Evolutionary conservation across 35 echinoderm and acorn worm species (phyloP), one percentile per base, ranked within the genome.

Genomic region (Diadema setosum): DNA sequence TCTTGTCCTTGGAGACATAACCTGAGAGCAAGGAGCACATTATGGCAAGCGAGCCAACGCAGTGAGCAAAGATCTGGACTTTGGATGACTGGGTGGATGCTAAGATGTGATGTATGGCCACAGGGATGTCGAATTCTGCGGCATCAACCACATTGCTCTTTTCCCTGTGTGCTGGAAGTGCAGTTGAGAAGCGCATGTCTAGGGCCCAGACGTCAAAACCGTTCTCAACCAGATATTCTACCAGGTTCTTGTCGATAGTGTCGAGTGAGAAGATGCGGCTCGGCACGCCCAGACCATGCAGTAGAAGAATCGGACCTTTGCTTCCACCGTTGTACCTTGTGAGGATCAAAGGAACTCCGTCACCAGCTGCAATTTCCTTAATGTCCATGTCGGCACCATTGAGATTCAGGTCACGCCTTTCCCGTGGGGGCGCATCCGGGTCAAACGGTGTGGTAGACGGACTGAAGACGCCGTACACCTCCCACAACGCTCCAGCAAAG

Each of bases 221-320:
- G 7, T 89, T 48, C 16, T 93, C 85, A 1, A 93, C 85, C 21
- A 93, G 42, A 43, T 70, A 93, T 44, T 93, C 91, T 33, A 93
- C 81, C 57, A 93, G 67, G 20, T 93, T 93, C 64, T 84, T 89
- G 33, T 93, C 81, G 81, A 93, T 84, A 57, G 91, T 93, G 37
- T 93, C 91, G 4, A 93, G 25, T 17, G 85, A 39, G 41, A 49
- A 93, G 50, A 93, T 89, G 6, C 52, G 44, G 11, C 86, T 83
- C 5, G 80, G 55, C 8, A 93, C 91, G 24, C 91, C 91, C 15
- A 87, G 88, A 3, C 91, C 91, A 39, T 93, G 91, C 14, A 88
- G 86, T 16, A 93, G 81, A 9, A 93, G 63, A 6, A 93, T 45
- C 11, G 91, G 91, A 5, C 91, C 91, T 85, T 93, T 93, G 2